phyloP scores from a whole-genome alignment of 2,797 vertebrate species.

The Fistularia tabacaria region DNA sequence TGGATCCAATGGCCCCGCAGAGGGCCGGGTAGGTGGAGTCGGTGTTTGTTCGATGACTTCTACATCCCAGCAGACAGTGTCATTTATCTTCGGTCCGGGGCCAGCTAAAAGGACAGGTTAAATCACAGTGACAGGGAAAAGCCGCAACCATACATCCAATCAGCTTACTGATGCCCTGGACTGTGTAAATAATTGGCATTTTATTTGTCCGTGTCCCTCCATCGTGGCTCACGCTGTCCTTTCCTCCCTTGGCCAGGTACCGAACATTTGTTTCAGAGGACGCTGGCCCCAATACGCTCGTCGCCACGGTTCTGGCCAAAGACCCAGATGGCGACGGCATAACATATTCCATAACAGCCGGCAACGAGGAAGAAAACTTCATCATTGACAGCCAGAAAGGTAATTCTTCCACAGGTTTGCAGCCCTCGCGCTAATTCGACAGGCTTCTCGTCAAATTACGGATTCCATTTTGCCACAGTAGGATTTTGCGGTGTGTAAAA shows the following conservation, averaged over 20 bases:
- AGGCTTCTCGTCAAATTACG: constrained; percentile 49
- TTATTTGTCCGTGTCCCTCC: constrained; percentile 17
- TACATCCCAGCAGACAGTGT: constrained; percentile 63
- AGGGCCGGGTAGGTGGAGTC: constrained; percentile 53
- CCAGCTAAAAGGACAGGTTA: constrained; percentile 62
- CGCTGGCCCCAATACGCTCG: constrained; percentile 85
- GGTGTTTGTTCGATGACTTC: constrained; percentile 68
- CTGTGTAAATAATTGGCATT: constrained; percentile 40
- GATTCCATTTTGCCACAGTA: constrained; percentile 45
- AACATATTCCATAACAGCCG: constrained; percentile 81
- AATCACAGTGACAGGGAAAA: constrained; percentile 67
- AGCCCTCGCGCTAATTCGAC: constrained; percentile 46
- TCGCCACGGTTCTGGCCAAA: constrained; percentile 85
- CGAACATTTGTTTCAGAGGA: constrained; percentile 90
- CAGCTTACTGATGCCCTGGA: constrained; percentile 43
- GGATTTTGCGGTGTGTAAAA: constrained; percentile 14
- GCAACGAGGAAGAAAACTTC: constrained; percentile 86
- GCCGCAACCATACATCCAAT: constrained; percentile 58
- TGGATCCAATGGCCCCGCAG: constrained; percentile 67
- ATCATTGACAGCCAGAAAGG: constrained; percentile 90
- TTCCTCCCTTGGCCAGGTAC: constrained; percentile 70
- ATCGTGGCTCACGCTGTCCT: background rate
- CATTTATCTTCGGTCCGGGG: constrained; percentile 61
- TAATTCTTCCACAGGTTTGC: constrained; percentile 58
- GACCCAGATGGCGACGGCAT: constrained; percentile 88